Percentiles rank a stretch among this genome's conserved stretches.
Evolutionary conservation across 2,113 vertebrate genomes (phyloP).

Genomic region (Pogonocichla stellata): DNA sequence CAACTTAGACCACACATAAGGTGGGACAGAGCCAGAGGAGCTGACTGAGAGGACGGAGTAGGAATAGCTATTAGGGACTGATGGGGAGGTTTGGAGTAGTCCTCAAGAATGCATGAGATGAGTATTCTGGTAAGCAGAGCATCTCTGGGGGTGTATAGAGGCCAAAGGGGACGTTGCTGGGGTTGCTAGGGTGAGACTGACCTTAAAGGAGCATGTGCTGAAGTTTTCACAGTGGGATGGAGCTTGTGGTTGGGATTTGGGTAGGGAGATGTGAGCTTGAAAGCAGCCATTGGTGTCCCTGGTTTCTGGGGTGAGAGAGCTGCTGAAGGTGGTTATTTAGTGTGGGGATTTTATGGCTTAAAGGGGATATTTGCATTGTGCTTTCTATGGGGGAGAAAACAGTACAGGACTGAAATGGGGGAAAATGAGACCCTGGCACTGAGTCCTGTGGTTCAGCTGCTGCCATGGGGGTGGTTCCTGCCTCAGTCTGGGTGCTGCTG

Average conservation of each 20-base stretch:
- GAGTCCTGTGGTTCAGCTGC: background rate
- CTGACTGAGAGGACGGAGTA: background rate
- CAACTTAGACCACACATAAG: background rate
- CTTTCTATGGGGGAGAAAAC: background rate
- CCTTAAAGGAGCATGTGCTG: background rate
- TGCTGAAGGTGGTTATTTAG: background rate
- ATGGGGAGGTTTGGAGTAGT: background rate
- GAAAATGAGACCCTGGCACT: background rate
- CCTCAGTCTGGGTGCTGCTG: rapidly evolving
- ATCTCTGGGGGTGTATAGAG: rapidly evolving
- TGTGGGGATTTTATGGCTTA: background rate
- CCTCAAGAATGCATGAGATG: background rate
- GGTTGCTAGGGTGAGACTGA: background rate
- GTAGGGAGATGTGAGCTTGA: background rate
- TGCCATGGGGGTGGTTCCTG: background rate
- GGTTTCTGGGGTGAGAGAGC: background rate
- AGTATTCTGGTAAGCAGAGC: background rate
- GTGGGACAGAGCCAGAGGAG: background rate
- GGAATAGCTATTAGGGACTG: background rate
- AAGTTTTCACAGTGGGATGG: background rate
- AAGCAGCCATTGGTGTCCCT: background rate
- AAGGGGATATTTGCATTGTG: background rate
- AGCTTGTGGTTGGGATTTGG: background rate
- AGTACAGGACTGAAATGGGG: background rate
- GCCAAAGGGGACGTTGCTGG: background rate